These are phyloP conservation scores for Sebastes umbrosus DNA, from an alignment of 2,797 vertebrate genomes.

Conservation along the genomic window DNA sequence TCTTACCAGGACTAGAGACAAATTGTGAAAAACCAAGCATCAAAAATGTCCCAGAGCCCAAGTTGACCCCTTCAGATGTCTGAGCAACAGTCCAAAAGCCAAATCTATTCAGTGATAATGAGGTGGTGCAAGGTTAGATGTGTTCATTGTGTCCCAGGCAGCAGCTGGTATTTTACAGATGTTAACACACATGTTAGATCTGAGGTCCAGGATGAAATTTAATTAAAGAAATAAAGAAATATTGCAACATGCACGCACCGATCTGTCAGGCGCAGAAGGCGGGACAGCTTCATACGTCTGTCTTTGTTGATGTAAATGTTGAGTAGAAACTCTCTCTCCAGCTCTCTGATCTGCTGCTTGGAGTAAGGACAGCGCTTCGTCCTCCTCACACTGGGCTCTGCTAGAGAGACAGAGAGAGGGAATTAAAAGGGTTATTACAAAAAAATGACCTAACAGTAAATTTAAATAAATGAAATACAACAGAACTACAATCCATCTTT, in stretches of 20 bases:
- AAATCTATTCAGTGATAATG: not conserved
- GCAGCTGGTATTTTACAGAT: not conserved
- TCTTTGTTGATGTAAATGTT: constrained; percentile 97
- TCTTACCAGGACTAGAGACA: too few relatives aligned
- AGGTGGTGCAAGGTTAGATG: too few relatives aligned
- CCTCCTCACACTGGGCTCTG: constrained; percentile 46
- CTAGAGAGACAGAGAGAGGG: not conserved
- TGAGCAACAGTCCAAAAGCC: not conserved
- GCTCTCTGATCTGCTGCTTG: constrained; percentile 95
- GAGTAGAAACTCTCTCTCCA: constrained; percentile 96
- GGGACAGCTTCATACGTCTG: constrained; percentile 95
- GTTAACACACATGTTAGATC: not conserved
- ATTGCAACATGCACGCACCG: constrained; percentile 45
- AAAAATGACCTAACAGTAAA: too few relatives aligned
- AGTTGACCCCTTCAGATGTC: not conserved
- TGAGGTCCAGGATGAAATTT: not conserved
- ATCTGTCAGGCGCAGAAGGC: constrained; percentile 93
- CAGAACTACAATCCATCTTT: not conserved
- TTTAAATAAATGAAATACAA: not conserved
- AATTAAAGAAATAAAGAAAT: too few relatives aligned
- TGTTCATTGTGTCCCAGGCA: not conserved
- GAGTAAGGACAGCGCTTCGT: constrained; percentile 97
- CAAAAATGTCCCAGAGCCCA: not conserved
- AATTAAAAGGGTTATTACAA: not conserved
- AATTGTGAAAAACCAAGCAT: too few relatives aligned